phyloP scores from a whole-genome alignment of 2,113 vertebrate genomes.

The Stegastes partitus region DNA sequence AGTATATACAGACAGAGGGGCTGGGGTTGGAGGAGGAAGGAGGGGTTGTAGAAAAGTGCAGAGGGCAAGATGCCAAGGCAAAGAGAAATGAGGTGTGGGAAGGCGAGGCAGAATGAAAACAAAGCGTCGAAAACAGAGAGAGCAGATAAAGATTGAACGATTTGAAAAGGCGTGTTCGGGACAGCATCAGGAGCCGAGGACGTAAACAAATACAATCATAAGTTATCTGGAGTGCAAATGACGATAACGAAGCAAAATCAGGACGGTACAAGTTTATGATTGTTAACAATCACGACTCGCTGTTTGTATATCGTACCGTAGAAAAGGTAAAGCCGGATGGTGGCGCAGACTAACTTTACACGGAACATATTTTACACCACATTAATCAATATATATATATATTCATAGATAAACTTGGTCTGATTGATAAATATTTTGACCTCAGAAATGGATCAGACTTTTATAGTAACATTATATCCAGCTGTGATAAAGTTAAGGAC shows the following conservation, averaged over 20 bases:
- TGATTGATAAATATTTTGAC: too few species aligned
- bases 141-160: slow-evolving; percentile 52
- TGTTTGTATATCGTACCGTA: neutral
- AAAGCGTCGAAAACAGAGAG: slow-evolving; percentile 35
- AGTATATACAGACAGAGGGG: slow-evolving; percentile 42
- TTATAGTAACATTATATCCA: too few species aligned
- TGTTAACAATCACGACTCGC: neutral
- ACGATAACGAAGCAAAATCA: slow-evolving; percentile 8
- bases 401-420: too few species aligned
- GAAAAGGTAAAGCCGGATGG: neutral
- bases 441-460: too few species aligned
- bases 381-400: too few species aligned
- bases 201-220: slow-evolving; percentile 44
- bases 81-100: slow-evolving; percentile 73
- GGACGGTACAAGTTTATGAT: neutral
- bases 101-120: slow-evolving; percentile 44
- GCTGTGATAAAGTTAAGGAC: too few species aligned
- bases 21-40: too few species aligned
- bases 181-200: slow-evolving; percentile 20
- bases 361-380: too few species aligned
- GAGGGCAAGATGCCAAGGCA: slow-evolving; percentile 55
- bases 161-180: slow-evolving; percentile 18
- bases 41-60: slow-evolving; percentile 18
- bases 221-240: slow-evolving; percentile 5
- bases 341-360: too few species aligned